A percentile compares a stretch with the other conserved stretches of the same genome.
Conservation (phyloP, 2,888 invertebrate species). For the Cryptocephalus moraei region DNA sequence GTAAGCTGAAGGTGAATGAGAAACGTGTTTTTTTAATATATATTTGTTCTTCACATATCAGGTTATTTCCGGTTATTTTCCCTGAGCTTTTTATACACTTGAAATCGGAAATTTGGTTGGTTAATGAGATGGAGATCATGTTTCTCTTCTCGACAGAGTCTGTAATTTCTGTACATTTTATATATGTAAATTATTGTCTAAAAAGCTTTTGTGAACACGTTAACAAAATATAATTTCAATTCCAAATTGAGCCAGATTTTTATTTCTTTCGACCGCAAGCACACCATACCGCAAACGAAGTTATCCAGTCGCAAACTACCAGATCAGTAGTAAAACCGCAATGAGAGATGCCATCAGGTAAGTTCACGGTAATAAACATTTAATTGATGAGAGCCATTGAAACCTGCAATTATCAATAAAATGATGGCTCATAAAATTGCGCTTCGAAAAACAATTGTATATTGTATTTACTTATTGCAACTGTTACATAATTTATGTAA, state of each 20-base stretch:
- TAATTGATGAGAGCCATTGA: no score
- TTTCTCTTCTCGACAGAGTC: slow-evolving; percentile 36
- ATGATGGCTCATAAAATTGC: no score
- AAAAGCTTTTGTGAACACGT: slow-evolving; percentile 40
- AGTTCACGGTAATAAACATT: no score
- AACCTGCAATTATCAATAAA: no score
- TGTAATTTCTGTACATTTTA: slow-evolving; percentile 31
- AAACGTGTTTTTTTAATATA: slow-evolving; percentile 26
- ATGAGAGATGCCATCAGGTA: no score
- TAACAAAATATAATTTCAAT: slow-evolving; percentile 37
- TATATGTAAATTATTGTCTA: slow-evolving; percentile 34
- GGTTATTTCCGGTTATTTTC: slow-evolving; percentile 5
- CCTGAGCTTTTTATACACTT: slow-evolving; percentile 10
- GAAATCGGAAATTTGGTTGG: not conserved
- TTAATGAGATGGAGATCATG: slow-evolving; percentile 9
- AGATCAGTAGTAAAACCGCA: no score
- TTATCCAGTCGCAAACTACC: no score
- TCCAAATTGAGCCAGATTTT: slow-evolving; percentile 16
- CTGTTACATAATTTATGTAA: no score
- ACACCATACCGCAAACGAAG: not conserved
- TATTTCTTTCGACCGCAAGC: not conserved
- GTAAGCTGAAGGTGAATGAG: slow-evolving; percentile 30
- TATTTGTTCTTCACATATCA: slow-evolving; percentile 24
- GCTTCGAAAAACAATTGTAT: no score
- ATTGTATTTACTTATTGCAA: no score